Conservation (phyloP, 2,888 invertebrate genomes). For the Athalia cordata region DNA sequence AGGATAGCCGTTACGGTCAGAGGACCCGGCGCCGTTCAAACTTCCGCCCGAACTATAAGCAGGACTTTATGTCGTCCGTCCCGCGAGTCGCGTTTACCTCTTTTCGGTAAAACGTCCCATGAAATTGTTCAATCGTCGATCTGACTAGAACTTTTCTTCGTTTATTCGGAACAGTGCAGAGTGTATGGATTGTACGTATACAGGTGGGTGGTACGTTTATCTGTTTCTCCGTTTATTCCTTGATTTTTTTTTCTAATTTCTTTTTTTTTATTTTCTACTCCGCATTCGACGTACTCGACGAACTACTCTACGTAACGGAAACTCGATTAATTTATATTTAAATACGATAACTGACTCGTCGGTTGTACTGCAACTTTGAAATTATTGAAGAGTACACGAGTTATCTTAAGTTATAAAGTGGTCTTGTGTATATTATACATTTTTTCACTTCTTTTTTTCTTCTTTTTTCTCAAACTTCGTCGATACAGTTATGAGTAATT, state of each 20-base stretch:
- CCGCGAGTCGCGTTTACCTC: not conserved
- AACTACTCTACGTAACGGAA: too few species aligned
- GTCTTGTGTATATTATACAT: not conserved
- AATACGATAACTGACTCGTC: too few species aligned
- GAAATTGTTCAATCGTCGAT: constrained; percentile 32
- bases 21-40: constrained; percentile 24
- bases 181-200: not conserved
- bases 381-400: too few species aligned
- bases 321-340: too few species aligned
- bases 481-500: not conserved
- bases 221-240: not conserved
- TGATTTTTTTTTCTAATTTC: too few species aligned
- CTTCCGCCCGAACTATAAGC: constrained; percentile 19
- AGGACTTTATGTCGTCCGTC: constrained; percentile 6
- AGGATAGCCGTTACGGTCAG: constrained; percentile 22
- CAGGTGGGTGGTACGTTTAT: not conserved
- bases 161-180: not conserved
- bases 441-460: not conserved
- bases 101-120: constrained; percentile 34
- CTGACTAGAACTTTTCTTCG: constrained; percentile 16
- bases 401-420: too few species aligned
- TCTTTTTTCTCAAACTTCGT: not conserved
- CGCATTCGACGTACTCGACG: too few species aligned
- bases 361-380: too few species aligned
- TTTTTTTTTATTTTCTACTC: too few species aligned